phyloP scores from a whole-genome alignment of 1,140 invertebrate species.

The Drosophila rufa region DNA sequence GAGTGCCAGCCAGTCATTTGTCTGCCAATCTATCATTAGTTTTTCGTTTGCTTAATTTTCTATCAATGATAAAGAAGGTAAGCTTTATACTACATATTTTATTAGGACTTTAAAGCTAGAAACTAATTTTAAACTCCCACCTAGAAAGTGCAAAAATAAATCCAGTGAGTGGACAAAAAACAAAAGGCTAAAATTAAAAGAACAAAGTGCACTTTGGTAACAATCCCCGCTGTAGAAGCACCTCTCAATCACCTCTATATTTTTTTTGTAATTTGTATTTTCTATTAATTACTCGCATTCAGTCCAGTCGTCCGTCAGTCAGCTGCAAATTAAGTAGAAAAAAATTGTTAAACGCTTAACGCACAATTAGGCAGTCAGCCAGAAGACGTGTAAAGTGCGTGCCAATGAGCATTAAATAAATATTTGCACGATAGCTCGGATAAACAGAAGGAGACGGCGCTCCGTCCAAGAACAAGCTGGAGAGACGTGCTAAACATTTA shows the following conservation, averaged over 20 bases:
- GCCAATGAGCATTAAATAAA: slow-evolving; percentile 78
- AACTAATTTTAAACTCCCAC: background rate
- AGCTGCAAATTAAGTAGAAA: slow-evolving; percentile 57
- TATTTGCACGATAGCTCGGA: slow-evolving; percentile 44
- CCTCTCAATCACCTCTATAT: background rate
- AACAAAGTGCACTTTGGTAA: too few relatives aligned
- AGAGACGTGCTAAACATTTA: slow-evolving; percentile 64
- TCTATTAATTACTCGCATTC: slow-evolving; percentile 44
- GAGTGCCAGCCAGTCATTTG: slow-evolving; percentile 11
- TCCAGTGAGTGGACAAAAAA: too few relatives aligned
- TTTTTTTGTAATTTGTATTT: slow-evolving; percentile 21
- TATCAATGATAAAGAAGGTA: too few relatives aligned
- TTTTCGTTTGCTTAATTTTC: background rate
- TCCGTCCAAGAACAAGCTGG: slow-evolving; percentile 13
- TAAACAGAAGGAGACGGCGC: slow-evolving; percentile 23
- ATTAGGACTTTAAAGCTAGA: too few relatives aligned
- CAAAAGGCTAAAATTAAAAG: background rate
- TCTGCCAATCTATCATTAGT: slow-evolving; percentile 6
- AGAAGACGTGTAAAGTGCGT: slow-evolving; percentile 63
- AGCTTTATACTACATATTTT: background rate
- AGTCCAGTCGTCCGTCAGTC: slow-evolving; percentile 21
- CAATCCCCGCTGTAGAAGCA: background rate
- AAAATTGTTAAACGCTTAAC: slow-evolving; percentile 66
- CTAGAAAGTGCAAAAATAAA: background rate
- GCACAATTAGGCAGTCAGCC: slow-evolving; percentile 71